Evolutionary conservation across 1,140 invertebrate species (phyloP), one percentile per base, ranked within the genome.

Genomic region (Probaryconus sp.): DNA sequence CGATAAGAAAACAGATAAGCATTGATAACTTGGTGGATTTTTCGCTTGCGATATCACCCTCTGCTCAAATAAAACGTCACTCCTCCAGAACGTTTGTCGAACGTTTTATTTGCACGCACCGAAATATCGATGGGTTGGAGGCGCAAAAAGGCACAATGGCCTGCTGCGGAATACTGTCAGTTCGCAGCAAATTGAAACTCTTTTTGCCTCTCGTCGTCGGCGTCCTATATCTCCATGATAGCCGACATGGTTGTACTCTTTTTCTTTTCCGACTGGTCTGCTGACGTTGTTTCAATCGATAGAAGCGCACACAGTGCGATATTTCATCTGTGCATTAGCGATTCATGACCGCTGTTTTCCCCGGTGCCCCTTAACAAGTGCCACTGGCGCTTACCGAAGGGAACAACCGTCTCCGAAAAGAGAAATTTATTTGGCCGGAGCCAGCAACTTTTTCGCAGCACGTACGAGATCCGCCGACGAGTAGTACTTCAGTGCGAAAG

Each of bases 311-410:
- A 26, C 21, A 7, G 38, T n/a, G 50, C 37, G 42, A 74, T 74
- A 68, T 74, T 74, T 74, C 51, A 68, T 74, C 51, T 13, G 37
- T 21, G 28, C 69, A 65, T 72, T 65, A 65, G 69, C 69, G 69
- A 68, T 74, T 63, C 71, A 68, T 74, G 64, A 68, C 71, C 43
- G 43, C 43, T 74, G 64, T 68, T 68, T 74, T 74, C 71, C 56
- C 56, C 7, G 13, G 56, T 58, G 63, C 64, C 18, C 71, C 58
- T 74, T 74, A 74, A 74, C 71, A 74, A 74, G 50, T 68, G 50
- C 35, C 61, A 11, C 28, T 38, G 33, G 56, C 33, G 35, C 10
- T 64, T 14, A 38, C 55, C 56, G 63, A 74, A 63, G 56, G 50
- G 35, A 68, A 68, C 63, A 67, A 56, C 50, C 48, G 70, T 73